Evolutionary conservation across 2,888 invertebrate species (phyloP).

Genomic region (Agrochola litura): DNA sequence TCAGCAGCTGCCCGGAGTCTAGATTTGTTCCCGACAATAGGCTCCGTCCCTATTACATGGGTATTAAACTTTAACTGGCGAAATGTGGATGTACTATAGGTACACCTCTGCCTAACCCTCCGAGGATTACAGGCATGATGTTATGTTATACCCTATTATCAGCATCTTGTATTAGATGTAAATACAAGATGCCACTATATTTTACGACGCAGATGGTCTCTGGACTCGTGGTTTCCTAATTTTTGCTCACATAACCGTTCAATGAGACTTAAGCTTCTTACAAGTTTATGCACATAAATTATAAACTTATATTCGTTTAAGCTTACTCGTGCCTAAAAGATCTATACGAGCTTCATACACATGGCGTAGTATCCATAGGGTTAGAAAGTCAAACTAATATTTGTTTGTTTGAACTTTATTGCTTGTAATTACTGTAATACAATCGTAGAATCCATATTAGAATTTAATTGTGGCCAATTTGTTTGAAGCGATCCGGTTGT

Average conservation of each 20-base stretch:
- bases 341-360: conserved; percentile 10
- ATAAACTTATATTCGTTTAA: conserved; percentile 1
- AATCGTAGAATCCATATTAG: conserved; percentile 28
- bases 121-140: background rate
- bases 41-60: background rate
- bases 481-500: background rate
- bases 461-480: conserved; percentile 18
- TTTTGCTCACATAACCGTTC: background rate
- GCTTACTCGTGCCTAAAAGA: conserved; percentile 23
- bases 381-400: conserved; percentile 45
- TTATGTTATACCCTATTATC: background rate
- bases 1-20: background rate
- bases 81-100: background rate
- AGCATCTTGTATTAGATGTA: background rate
- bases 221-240: background rate
- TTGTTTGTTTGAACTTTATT: conserved; percentile 42
- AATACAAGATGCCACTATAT: background rate
- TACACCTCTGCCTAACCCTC: background rate
- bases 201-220: background rate
- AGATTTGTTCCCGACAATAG: background rate
- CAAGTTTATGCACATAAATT: conserved; percentile 2
- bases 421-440: conserved; percentile 29
- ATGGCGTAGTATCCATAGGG: background rate
- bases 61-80: background rate
- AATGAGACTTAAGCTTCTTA: background rate